Evolutionary conservation across 2,113 vertebrate genomes (phyloP).

Genomic region (Micronisus gabar): DNA sequence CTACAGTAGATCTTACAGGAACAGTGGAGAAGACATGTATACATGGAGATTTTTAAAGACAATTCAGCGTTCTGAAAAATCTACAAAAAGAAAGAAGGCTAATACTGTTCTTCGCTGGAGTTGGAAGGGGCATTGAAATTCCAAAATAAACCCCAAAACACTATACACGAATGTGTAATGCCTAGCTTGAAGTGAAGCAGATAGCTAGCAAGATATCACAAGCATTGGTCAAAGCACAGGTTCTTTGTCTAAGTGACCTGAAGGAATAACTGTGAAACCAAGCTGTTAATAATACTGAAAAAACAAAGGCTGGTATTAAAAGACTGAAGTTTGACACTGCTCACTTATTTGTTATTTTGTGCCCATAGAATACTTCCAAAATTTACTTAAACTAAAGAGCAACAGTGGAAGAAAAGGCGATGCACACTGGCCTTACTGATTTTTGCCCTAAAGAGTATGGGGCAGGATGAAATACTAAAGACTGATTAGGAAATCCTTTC

Average conservation of each 20-base stretch:
- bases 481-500: background rate
- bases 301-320: background rate
- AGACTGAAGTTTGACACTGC: rapidly evolving
- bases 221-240: background rate
- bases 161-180: rapidly evolving
- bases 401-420: background rate
- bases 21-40: background rate
- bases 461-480: background rate
- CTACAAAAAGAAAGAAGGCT: background rate
- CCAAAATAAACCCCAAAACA: rapidly evolving
- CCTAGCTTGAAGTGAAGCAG: background rate
- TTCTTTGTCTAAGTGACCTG: background rate
- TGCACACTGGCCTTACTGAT: background rate
- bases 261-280: background rate
- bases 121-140: background rate
- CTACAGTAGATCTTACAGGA: background rate
- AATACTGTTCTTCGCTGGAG: background rate
- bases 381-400: background rate
- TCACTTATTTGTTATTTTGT: background rate
- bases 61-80: background rate
- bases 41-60: background rate
- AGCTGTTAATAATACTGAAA: background rate
- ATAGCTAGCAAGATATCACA: background rate
- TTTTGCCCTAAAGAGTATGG: background rate
- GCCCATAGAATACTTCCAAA: background rate